Evolutionary conservation across 2,797 vertebrate species (phyloP), one percentile per base, ranked within the genome.

Genomic region (Philypnodon macrostomus): DNA sequence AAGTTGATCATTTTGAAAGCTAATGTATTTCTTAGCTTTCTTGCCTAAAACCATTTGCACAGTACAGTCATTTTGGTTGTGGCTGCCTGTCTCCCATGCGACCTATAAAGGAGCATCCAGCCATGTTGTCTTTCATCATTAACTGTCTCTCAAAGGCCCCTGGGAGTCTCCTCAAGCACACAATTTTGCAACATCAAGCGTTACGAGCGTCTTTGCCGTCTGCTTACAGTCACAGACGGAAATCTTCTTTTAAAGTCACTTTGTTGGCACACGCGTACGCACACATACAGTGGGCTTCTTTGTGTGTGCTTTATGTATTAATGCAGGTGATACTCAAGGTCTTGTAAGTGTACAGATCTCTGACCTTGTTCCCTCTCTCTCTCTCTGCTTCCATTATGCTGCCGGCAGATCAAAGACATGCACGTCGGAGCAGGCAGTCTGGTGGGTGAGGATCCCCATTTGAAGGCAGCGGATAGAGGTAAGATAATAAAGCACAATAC

Each of bases 361-460:
- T 85, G 76, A 87, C 81, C 80, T 80, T 82, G 70, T 80, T 77
- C 70, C n/a, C n/a, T 73, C 58, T 68, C 61, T 72, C 33, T 31
- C 50, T 63, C 71, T 73, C 67, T 73, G 63, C 50, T 70, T 75
- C 70, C 50, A 63, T 80, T 68, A 63, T 80, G 32, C 68, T 52
- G n/a, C 47, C 62, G 59, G 21, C 50, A 89, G 87, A 87, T 88
- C 79, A 88, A 78, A 83, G 77, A 62, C 23, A 7, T 50, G n/a
- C 60, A 51, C 3, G 45, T 47, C 10, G 54, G 52, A 47, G 45
- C 62, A 48, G 70, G 36, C 36, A 16, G 56, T 33, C 31, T 33
- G 30, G 48, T 31, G 32, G 73, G 53, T 52, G 80, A 82, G 49
- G 84, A 82, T 74, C 71, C 70, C 35, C 61, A 65, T 49, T 55